Base-by-base conservation (phyloP, 2,797 vertebrate genomes). In the Protosalanx chinensis region DNA sequence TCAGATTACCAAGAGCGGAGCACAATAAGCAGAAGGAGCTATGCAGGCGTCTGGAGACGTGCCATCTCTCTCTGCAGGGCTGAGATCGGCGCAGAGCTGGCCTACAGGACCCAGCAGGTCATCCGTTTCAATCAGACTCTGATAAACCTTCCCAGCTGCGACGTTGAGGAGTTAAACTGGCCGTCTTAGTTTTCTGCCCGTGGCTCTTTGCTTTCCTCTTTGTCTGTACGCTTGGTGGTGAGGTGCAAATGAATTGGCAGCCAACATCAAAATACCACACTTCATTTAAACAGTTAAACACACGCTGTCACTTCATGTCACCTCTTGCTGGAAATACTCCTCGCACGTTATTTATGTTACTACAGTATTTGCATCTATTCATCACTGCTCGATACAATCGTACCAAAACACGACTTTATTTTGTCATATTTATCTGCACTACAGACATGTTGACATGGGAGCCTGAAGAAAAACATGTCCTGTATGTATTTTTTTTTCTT, bases 1-100 rank as follows among this genome's bases (percentile, higher is more conserved):
- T 35, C 23, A 72, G 77, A 78, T 79, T 67, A 75, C 81, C 81
- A 87, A 87, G 82, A 75, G 84, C 77, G 16, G 60, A 68, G 64
- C 82, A 78, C 62, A 67, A 73, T 74, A 76, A 71, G 71, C 3
- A 1, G 60, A 74, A 35, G 57, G 30, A 78, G 46, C 56, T 68
- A 86, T 86, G 67, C 60, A 73, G 73, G 64, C 32, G 1, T 76
- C 68, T 86, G 85, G 80, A 78, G 57, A 32, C 3, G 60, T 37
- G 77, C 75, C 81, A 81, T 35, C 20, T 46, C 20, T 46, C 16
- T 10, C 29, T 3, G 20, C n/a, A 41, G n/a, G 56, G 18, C 18
- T 27, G 7, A n/a, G 35, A 32, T 27, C 29, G 2, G 12, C 30
- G 2, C 29, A 16, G 60, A 15, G 29, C 30, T 32, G 60, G 60